Percentiles rank a stretch among this genome's conserved stretches.
These are phyloP conservation scores for Polyommatus icarus DNA, from an alignment of 2,888 invertebrate species.

Conservation along the genomic window DNA sequence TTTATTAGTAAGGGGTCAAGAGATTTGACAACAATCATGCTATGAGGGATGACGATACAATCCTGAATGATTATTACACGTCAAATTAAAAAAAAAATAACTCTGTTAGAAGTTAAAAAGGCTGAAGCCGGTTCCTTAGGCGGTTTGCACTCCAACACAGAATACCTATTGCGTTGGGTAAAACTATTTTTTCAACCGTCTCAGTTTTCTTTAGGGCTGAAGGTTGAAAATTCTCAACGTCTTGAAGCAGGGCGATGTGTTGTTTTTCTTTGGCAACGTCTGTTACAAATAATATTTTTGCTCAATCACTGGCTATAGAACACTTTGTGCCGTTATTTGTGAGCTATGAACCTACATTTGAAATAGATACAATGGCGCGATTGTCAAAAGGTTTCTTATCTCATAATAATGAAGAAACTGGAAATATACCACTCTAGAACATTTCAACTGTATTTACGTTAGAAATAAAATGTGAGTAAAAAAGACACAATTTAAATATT, in stretches of 20 bases:
- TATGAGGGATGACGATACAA: background rate
- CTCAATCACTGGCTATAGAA: constrained; percentile 10
- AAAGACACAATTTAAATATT: background rate
- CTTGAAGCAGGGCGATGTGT: constrained; percentile 87
- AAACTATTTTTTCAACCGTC: constrained; percentile 89
- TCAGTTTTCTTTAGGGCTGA: constrained; percentile 88
- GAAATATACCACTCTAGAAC: background rate
- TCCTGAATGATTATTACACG: background rate
- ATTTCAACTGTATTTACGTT: background rate
- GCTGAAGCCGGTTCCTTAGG: background rate
- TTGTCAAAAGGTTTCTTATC: background rate
- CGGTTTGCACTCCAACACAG: constrained; percentile 32
- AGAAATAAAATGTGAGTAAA: background rate
- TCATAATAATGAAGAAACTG: background rate
- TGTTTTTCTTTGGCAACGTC: constrained; percentile 88
- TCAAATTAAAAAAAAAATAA: constrained; percentile 23
- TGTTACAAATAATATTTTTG: constrained; percentile 51
- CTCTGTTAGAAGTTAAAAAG: constrained; percentile 25
- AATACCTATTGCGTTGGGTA: constrained; percentile 92
- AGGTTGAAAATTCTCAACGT: constrained; percentile 88
- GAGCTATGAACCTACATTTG: background rate
- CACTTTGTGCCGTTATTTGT: background rate
- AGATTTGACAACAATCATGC: background rate
- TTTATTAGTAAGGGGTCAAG: background rate
- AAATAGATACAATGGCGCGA: background rate